Evolutionary conservation across 2,888 invertebrate genomes (phyloP), one percentile per base, ranked within the genome.

Genomic region (Alloplasta piceator): DNA sequence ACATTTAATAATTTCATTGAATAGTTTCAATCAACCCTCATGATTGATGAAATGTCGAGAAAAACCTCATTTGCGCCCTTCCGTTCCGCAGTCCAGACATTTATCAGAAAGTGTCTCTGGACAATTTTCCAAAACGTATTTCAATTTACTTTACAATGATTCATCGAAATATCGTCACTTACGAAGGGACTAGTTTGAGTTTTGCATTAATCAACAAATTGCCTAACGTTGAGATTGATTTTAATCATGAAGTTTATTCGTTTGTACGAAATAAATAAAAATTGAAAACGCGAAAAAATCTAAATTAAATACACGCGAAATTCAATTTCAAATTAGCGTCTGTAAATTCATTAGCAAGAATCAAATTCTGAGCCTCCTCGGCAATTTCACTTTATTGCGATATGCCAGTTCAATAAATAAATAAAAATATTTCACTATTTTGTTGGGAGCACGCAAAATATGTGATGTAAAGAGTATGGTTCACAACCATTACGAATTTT

Each of bases 1-100:
- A 73, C n/a, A 63, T 64, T 73, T 80, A 80, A 80, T 78, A 70
- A 73, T 36, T 26, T 66, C 26, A 46, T 60, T 68, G 61, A 75
- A 78, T 75, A 26, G 71, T 70, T 67, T n/a, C 68, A 60, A 70
- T 61, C 26, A 67, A 67, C 48, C 39, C 66, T 70, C 70, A 71
- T 70, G 26, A 12, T 76, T 58, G 48, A 10, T 50, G 58, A 71
- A 73, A 68, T 50, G 46, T 46, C 48, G 63, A 67, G 64, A 52
- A 81, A 71, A 55, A 71, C 71, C 16, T 72, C 61, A 48, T 61
- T 60, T 50, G 9, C 36, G 61, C 50, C 52, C 43, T 7, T 10
- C 66, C 41, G n/a, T 52, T 71, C 41, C 56, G n/a, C 12, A 46
- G 46, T 63, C n/a, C 7, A 67, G 7, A 12, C 43, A 52, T 39